phyloP scores from a whole-genome alignment of 2,797 vertebrate species.

The Brotula barbata region DNA sequence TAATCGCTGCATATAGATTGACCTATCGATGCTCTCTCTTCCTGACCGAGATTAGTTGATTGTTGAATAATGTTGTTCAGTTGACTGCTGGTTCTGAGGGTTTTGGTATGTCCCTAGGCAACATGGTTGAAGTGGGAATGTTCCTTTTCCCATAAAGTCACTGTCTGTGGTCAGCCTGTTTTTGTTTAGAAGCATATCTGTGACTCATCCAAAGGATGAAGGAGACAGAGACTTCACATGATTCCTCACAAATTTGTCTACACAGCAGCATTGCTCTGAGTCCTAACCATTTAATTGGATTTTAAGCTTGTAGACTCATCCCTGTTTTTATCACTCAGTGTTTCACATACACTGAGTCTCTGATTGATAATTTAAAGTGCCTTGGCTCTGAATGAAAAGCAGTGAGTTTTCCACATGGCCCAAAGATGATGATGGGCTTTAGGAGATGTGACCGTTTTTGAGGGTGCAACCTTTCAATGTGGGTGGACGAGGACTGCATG shows the following conservation, averaged over 20 bases:
- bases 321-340: too few relatives aligned
- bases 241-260: slow-evolving; percentile 5
- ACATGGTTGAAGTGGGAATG: slow-evolving; percentile 2
- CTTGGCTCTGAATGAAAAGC: neutral
- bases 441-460: neutral
- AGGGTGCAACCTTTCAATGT: neutral
- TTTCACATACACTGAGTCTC: neutral
- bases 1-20: neutral
- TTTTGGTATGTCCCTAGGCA: neutral
- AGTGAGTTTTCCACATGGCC: neutral
- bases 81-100: neutral
- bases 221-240: slow-evolving; percentile 8
- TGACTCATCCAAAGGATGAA: slow-evolving; percentile 32
- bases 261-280: slow-evolving; percentile 8
- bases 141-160: slow-evolving; percentile 51
- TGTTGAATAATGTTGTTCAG: neutral
- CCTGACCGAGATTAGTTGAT: neutral
- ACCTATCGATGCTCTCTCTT: neutral
- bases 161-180: slow-evolving; percentile 36
- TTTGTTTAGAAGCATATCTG: slow-evolving; percentile 36
- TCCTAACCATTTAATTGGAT: neutral
- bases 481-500: neutral
- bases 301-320: neutral
- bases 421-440: neutral
- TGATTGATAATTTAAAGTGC: neutral